A percentile compares a stretch with the other conserved stretches of the same genome.
Conservation (phyloP, 2,113 vertebrate species). For the Myanophis thanlyinensis region DNA sequence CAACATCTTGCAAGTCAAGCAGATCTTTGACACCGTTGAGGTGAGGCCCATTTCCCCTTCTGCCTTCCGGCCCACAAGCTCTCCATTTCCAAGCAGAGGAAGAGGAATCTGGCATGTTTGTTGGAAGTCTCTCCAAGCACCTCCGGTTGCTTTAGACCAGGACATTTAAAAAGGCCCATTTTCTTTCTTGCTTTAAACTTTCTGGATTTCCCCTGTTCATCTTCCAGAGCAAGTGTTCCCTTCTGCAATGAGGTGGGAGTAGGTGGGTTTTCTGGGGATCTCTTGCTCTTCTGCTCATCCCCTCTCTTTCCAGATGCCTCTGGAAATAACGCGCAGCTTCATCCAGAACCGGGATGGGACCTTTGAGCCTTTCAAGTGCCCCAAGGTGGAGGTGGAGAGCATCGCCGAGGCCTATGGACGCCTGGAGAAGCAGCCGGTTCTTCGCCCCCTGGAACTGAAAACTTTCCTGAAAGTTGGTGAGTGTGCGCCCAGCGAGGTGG, state of each 20-base stretch:
- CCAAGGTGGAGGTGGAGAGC: slow-evolving; percentile 78
- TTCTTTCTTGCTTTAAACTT: not conserved
- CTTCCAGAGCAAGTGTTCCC: not conserved
- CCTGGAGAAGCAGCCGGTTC: slow-evolving; percentile 77
- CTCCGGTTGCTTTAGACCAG: not conserved
- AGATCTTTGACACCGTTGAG: slow-evolving; percentile 89
- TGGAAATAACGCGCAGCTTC: slow-evolving; percentile 89
- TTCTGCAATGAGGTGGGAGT: no score
- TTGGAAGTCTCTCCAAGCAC: not conserved
- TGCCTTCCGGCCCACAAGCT: not conserved
- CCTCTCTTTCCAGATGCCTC: slow-evolving; percentile 74
- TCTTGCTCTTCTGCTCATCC: not conserved
- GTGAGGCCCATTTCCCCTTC: slow-evolving; percentile 62
- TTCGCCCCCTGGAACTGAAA: slow-evolving; percentile 85
- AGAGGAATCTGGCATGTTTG: not conserved
- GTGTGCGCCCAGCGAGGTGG: no score
- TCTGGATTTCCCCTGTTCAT: not conserved
- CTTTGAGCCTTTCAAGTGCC: slow-evolving; percentile 80
- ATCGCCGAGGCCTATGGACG: slow-evolving; percentile 68
- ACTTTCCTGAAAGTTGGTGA: slow-evolving; percentile 92
- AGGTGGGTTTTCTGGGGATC: no score
- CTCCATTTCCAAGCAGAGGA: not conserved
- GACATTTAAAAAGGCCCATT: not conserved
- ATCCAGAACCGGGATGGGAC: slow-evolving; percentile 86
- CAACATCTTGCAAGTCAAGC: slow-evolving; percentile 85